These are phyloP conservation scores for Pediacus dermestoides DNA, from an alignment of 2,888 invertebrate genomes.

Conservation along the genomic window DNA sequence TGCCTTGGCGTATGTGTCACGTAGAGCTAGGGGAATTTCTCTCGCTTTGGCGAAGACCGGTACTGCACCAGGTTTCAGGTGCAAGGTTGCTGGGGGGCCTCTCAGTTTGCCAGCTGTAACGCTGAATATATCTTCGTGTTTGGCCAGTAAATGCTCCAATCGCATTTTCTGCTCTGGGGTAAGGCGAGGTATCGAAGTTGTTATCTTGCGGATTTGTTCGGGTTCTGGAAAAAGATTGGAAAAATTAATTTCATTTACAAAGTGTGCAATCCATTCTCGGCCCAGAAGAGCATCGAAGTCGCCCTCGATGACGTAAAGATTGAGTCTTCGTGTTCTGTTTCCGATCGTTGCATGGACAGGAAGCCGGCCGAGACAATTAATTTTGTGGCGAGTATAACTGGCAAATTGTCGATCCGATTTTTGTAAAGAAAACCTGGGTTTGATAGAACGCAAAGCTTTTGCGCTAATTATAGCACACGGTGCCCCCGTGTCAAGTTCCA, in stretches of 20 bases:
- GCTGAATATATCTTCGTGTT: constrained; percentile 23
- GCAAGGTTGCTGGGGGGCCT: constrained; percentile 24
- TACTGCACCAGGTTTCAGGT: constrained; percentile 25
- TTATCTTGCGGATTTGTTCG: constrained; percentile 4
- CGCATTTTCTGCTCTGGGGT: constrained; percentile 1
- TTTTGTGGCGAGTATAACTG: constrained; percentile 14
- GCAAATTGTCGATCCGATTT: constrained; percentile 9
- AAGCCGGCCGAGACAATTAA: constrained; percentile 10
- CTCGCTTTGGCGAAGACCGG: constrained; percentile 23
- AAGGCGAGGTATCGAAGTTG: constrained; percentile 6
- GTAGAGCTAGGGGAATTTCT: constrained; percentile 17
- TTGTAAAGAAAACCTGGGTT: constrained; percentile 9
- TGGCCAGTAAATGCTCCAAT: constrained; percentile 11
- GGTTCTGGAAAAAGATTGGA: constrained; percentile 3
- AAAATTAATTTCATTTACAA: constrained; percentile 6
- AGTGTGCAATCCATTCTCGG: constrained; percentile 13
- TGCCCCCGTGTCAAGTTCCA: constrained; percentile 19
- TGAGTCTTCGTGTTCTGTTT: constrained; percentile 3
- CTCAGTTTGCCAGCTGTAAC: constrained; percentile 23
- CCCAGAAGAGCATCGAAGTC: constrained; percentile 11
- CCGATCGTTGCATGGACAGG: constrained; percentile 10
- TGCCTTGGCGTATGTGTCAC: constrained; percentile 18
- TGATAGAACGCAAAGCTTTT: constrained; percentile 2
- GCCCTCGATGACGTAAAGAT: constrained; percentile 11
- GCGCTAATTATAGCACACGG: constrained; percentile 15